These are phyloP conservation scores for Lutjanus erythropterus DNA, from an alignment of 2,113 vertebrate genomes.

Conservation along the genomic window DNA sequence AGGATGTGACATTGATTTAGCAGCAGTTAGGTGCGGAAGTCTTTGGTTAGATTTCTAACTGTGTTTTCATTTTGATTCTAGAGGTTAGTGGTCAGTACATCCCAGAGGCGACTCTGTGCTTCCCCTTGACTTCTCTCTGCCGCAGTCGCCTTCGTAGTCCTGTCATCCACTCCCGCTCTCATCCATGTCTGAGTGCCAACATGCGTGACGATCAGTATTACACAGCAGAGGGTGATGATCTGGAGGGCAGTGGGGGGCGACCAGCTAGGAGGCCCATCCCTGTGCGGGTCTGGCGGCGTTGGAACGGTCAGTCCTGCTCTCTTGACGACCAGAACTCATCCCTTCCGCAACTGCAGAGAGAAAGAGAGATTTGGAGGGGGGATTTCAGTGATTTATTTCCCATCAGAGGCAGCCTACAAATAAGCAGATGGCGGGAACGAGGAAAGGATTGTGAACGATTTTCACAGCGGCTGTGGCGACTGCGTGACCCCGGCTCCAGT, in stretches of 20 bases:
- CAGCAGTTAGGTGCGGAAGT: not conserved
- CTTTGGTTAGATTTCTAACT: slow-evolving; percentile 18
- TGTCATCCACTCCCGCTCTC: slow-evolving; percentile 49
- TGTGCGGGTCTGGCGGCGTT: slow-evolving; percentile 60
- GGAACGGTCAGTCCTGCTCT: slow-evolving; percentile 26
- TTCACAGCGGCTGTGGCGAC: slow-evolving; percentile 24
- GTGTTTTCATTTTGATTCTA: slow-evolving; percentile 1
- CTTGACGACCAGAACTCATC: slow-evolving; percentile 29
- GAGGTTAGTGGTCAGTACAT: not conserved
- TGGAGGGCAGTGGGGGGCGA: not conserved
- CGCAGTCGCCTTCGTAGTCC: slow-evolving; percentile 3
- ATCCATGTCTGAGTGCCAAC: slow-evolving; percentile 44
- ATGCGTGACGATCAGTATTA: not conserved
- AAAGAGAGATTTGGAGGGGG: slow-evolving; percentile 29
- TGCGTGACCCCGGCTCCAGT: slow-evolving; percentile 1
- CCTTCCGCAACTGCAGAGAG: slow-evolving; percentile 55
- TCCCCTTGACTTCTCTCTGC: not conserved
- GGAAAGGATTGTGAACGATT: slow-evolving; percentile 25
- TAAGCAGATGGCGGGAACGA: slow-evolving; percentile 38
- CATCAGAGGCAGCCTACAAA: slow-evolving; percentile 35
- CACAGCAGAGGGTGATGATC: not conserved
- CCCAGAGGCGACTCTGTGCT: not conserved
- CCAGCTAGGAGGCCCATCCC: slow-evolving; percentile 80
- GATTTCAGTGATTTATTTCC: slow-evolving; percentile 62
- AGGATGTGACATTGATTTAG: slow-evolving; percentile 69